phyloP scores from a whole-genome alignment of 2,888 invertebrate genomes.

The Carpatolechia fugitivella region DNA sequence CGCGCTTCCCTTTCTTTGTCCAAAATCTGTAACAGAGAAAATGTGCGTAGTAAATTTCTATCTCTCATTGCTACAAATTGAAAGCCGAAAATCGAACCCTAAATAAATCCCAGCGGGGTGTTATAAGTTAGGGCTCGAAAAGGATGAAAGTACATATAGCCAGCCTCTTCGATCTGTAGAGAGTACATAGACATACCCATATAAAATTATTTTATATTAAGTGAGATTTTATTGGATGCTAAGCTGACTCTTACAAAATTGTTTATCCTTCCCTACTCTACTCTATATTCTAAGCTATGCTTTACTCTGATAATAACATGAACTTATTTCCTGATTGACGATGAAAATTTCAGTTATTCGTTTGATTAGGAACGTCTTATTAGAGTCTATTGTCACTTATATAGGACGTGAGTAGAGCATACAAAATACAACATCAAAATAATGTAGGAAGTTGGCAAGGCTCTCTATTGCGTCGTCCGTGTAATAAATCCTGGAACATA shows the following conservation, averaged over 20 bases:
- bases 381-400: too few relatives aligned
- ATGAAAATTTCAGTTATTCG: too few relatives aligned
- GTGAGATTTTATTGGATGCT: not conserved
- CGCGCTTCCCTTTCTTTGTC: conserved; percentile 20
- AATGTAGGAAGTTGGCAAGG: conserved; percentile 20
- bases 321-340: too few relatives aligned
- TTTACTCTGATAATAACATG: too few relatives aligned
- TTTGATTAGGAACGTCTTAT: too few relatives aligned
- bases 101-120: not conserved
- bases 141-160: not conserved
- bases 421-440: conserved; percentile 12
- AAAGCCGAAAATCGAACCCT: too few relatives aligned
- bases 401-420: not conserved
- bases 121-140: not conserved
- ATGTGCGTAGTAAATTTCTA: not conserved
- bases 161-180: too few relatives aligned
- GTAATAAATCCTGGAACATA: conserved; percentile 16
- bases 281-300: too few relatives aligned
- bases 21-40: conserved; percentile 1
- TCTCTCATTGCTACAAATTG: not conserved
- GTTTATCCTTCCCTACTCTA: too few relatives aligned
- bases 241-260: too few relatives aligned
- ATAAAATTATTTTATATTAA: too few relatives aligned
- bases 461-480: conserved; percentile 9
- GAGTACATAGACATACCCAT: too few relatives aligned